Base-by-base conservation (phyloP, 2,888 invertebrate species). In the Aporophyla lueneburgensis region DNA sequence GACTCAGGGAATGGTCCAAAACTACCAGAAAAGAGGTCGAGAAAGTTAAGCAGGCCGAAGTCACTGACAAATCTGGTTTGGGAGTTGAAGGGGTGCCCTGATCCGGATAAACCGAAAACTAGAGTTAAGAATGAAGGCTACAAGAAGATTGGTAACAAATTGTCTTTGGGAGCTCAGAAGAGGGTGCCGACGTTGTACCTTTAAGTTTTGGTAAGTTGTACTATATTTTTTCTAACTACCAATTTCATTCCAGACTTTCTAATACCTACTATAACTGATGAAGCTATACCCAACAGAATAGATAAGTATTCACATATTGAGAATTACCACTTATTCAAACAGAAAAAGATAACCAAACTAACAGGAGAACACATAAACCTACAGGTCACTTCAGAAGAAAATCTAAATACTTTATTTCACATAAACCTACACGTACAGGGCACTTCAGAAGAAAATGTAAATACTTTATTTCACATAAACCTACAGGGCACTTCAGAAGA, bases 1-100 rank as follows among this genome's bases (percentile, higher is more conserved):
- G 99, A 98, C 93, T 98, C 98, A 7, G 98, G 97, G 0, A 97
- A 97, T 66, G 98, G 97, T 3, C 97, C 97, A 9, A 98, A 98
- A 92, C 97, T 98, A 90, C 98, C 98, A 73, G 98, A 98, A 91
- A 98, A 98, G 93, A 97, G 98, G 91, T 98, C 98, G 71, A 97
- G 98, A 88, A 98, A 98, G 90, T 94, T 99, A 79, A 98, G 98
- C 89, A 97, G 99, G 91, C 99, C 99, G 71, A 97, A 98, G 88
- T 98, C 98, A 79, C 96, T 99, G 91, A 98, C 98, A 81, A 99
- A 99, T 95, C 97, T 99, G 90, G 98, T 99, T 83, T 98, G 98
- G 98, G 98, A 98, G 93, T 91, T 97, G 84, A 96, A 96, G 84
- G 97, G 96, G 0, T 96, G 96, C 90, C 96, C 96, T 16, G 94